phyloP scores from a whole-genome alignment of 2,113 vertebrate genomes.

The Rattus norvegicus region DNA sequence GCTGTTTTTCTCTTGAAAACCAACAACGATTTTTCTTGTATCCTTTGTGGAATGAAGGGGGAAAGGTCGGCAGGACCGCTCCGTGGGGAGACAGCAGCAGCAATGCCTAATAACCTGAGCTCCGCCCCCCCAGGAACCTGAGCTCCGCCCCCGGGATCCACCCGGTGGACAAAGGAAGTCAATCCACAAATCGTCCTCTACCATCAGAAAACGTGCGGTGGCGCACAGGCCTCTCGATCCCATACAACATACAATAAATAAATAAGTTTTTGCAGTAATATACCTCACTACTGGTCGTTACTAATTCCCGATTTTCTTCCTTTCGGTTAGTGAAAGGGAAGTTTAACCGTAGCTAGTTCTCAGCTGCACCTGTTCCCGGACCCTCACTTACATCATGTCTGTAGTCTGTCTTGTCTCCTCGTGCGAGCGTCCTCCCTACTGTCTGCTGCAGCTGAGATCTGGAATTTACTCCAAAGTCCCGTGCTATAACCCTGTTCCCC shows the following conservation, averaged over 20 bases:
- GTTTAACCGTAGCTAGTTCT: background rate
- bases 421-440: background rate
- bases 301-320: background rate
- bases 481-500: background rate
- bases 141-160: background rate
- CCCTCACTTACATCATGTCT: background rate
- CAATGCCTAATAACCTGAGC: background rate
- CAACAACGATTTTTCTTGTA: background rate
- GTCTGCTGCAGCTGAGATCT: background rate
- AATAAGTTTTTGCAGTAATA: conserved; percentile 19
- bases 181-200: background rate
- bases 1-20: conserved; percentile 3
- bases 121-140: background rate
- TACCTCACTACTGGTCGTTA: conserved; percentile 3
- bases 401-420: background rate
- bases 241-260: background rate
- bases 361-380: no score
- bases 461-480: background rate
- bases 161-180: background rate
- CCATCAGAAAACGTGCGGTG: background rate
- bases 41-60: background rate
- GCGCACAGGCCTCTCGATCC: background rate
- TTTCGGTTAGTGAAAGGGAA: no score
- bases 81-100: background rate
- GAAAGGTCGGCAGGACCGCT: background rate